Evolutionary conservation across 2,888 invertebrate species (phyloP), one percentile per base, ranked within the genome.

Genomic region (Bimastos eiseni): DNA sequence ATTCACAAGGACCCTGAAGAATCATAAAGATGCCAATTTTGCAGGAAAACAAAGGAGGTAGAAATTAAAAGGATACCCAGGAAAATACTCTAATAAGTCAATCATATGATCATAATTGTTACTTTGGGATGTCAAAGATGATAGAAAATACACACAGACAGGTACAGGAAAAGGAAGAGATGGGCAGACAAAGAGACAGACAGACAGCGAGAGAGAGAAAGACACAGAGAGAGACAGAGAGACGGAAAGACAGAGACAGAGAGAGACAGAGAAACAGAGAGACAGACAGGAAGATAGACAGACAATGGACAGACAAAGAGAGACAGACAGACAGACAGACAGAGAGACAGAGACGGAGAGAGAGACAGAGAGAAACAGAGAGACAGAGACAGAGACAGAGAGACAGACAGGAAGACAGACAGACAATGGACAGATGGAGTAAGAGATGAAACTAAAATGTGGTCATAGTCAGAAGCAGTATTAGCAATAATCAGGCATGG

Each of bases 351-450:
- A 86, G 34, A 84, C 6, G 21, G 84, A n/a, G n/a, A n/a, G n/a
- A 17, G 1, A 84, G 84, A 84, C 8, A 84, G 84, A 33, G 88
- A 38, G 34, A 34, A 1, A 33, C 30, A 88, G 88, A 33, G 11
- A 88, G 88, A 34, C n/a, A 33, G 88, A n/a, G 34, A 88, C 34
- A 88, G 21, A 88, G 36, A 49, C 49, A 88, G 88, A n/a, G n/a
- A n/a, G n/a, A n/a, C n/a, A n/a, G n/a, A n/a, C n/a, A n/a, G n/a
- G n/a, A n/a, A n/a, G n/a, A n/a, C n/a, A n/a, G n/a, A n/a, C n/a
- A 84, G 34, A 33, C 33, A 34, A 19, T 8, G 34, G 8, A 84
- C 6, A 84, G 84, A 17, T 13, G 15, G 15, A 34, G 34, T 34
- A 84, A 38, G 88, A 88, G 24, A 38, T 37, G 34, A 88, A 88